Evolutionary conservation across 2,888 invertebrate species (phyloP).

Genomic region (Tachystola acroxantha): DNA sequence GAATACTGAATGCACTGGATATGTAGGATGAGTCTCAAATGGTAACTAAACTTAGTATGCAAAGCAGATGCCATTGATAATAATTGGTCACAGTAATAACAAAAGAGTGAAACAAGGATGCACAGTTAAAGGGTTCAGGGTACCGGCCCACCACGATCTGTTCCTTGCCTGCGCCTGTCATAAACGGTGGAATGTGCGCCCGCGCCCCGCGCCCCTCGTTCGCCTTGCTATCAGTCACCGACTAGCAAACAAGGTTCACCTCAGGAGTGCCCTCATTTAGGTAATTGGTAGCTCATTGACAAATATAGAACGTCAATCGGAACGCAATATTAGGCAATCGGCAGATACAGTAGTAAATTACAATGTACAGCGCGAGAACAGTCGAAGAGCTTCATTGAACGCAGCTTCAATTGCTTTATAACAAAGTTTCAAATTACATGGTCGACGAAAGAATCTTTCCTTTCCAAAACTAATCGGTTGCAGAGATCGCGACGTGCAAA

Average conservation of each 20-base stretch:
- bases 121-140: slow-evolving; percentile 28
- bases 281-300: slow-evolving; percentile 14
- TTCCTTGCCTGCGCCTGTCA: slow-evolving; percentile 28
- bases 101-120: slow-evolving; percentile 33
- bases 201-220: slow-evolving; percentile 23
- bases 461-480: slow-evolving; percentile 28
- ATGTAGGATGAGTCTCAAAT: too few species aligned
- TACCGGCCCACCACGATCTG: slow-evolving; percentile 27
- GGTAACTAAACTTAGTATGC: too few species aligned
- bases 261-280: slow-evolving; percentile 23
- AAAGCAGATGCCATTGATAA: too few species aligned
- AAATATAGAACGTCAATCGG: slow-evolving; percentile 1
- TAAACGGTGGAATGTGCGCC: slow-evolving; percentile 51
- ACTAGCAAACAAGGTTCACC: slow-evolving; percentile 37
- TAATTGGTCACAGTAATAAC: too few species aligned
- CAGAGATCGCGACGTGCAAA: slow-evolving; percentile 37
- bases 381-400: slow-evolving; percentile 8
- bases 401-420: neutral
- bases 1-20: too few species aligned
- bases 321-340: slow-evolving; percentile 2
- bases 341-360: neutral
- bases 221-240: slow-evolving; percentile 42
- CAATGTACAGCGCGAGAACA: neutral
- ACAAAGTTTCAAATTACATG: neutral
- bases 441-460: slow-evolving; percentile 6